Conservation (phyloP, 1,140 invertebrate species). For the Protaetia brevitarsis region DNA sequence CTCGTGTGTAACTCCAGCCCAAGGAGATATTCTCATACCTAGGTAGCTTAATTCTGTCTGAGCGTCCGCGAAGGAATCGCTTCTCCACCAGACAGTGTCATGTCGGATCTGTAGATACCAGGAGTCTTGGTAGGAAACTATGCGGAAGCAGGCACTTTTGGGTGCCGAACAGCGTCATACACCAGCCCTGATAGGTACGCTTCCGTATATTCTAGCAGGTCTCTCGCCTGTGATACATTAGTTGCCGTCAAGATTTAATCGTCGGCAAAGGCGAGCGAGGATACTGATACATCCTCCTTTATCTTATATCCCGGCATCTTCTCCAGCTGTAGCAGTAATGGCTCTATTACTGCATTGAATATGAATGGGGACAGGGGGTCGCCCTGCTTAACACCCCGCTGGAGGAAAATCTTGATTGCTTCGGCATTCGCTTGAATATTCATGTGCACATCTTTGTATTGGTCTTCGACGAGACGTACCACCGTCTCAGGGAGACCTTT, state of each 20-base stretch:
- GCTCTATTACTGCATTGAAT: slow-evolving; percentile 29
- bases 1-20: slow-evolving; percentile 26
- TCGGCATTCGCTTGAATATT: background rate
- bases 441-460: slow-evolving; percentile 24
- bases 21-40: slow-evolving; percentile 34
- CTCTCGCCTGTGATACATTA: slow-evolving; percentile 21
- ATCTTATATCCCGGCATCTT: slow-evolving; percentile 23
- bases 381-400: slow-evolving; percentile 24
- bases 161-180: slow-evolving; percentile 25
- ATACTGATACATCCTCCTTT: background rate
- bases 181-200: slow-evolving; percentile 27
- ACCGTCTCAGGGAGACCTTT: too few relatives aligned
- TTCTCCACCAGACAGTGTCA: slow-evolving; percentile 26
- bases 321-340: slow-evolving; percentile 21
- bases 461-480: slow-evolving; percentile 22
- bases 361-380: slow-evolving; percentile 24
- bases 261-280: slow-evolving; percentile 30
- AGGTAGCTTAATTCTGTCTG: slow-evolving; percentile 30
- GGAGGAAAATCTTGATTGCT: slow-evolving; percentile 4
- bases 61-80: slow-evolving; percentile 23
- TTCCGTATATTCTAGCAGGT: slow-evolving; percentile 19
- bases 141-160: slow-evolving; percentile 36
- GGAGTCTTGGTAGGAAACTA: slow-evolving; percentile 27
- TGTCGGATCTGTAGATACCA: slow-evolving; percentile 31
- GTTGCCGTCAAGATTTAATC: slow-evolving; percentile 26